phyloP scores from a whole-genome alignment of 2,888 invertebrate genomes.

The Therioaphis trifolii region DNA sequence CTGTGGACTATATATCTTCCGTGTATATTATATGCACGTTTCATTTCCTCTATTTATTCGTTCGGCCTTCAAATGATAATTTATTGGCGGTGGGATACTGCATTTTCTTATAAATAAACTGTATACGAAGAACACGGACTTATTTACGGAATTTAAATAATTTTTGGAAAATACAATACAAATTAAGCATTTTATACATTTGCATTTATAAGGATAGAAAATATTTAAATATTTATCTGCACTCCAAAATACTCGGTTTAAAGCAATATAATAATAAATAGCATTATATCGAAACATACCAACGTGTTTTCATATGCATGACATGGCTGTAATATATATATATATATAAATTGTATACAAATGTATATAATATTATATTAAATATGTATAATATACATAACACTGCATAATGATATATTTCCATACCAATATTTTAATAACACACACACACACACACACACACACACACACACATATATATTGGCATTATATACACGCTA shows the following conservation, averaged over 20 bases:
- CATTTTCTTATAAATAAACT: neutral
- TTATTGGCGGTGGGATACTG: neutral
- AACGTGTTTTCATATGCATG: neutral
- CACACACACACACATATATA: neutral
- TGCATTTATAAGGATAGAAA: neutral
- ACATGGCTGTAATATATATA: neutral
- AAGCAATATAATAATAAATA: neutral
- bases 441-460: neutral
- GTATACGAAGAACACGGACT: neutral
- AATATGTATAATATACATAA: neutral
- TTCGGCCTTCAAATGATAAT: slow-evolving; percentile 14
- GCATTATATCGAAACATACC: neutral
- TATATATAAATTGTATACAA: no score
- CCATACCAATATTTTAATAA: slow-evolving; percentile 10
- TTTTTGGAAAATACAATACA: neutral
- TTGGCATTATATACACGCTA: neutral
- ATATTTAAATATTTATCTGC: neutral
- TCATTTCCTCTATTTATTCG: slow-evolving; percentile 13
- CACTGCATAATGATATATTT: neutral
- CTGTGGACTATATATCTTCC: no score
- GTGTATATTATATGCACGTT: neutral
- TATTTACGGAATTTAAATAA: slow-evolving; percentile 26
- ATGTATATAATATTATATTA: no score
- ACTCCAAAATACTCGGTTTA: no score
- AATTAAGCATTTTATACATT: neutral